Percentiles rank a stretch among this genome's conserved stretches.
phyloP scores from a whole-genome alignment of 1,140 invertebrate genomes.

The Meloidogyne hapla region DNA sequence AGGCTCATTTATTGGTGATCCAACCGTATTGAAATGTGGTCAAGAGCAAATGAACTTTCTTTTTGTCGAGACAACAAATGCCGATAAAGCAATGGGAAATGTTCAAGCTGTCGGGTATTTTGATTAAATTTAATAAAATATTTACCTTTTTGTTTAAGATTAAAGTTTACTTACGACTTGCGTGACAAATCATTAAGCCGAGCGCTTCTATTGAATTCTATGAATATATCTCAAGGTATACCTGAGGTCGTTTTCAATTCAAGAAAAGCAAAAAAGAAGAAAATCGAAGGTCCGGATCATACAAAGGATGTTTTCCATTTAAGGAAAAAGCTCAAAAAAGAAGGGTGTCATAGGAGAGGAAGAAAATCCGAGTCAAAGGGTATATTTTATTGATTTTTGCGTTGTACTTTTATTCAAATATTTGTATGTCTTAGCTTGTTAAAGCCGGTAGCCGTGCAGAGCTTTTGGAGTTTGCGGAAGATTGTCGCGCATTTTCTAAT shows the following conservation, averaged over 20 bases:
- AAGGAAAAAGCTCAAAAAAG: constrained; percentile 14
- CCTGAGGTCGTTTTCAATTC: constrained; percentile 40
- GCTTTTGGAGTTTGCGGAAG: constrained; percentile 40
- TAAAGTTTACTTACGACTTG: constrained; percentile 37
- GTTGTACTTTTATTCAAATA: not conserved
- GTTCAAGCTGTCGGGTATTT: constrained; percentile 19
- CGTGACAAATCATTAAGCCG: constrained; percentile 38
- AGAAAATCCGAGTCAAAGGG: not conserved
- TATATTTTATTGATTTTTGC: not conserved
- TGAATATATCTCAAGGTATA: constrained; percentile 25
- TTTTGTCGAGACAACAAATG: constrained; percentile 26
- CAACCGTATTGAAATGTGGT: constrained; percentile 27
- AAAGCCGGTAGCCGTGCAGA: constrained; percentile 36
- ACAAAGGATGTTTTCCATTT: constrained; percentile 32
- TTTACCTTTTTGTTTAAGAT: constrained; percentile 13
- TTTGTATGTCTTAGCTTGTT: constrained; percentile 26
- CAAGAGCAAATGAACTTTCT: constrained; percentile 43
- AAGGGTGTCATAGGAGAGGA: constrained; percentile 3
- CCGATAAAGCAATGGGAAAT: constrained; percentile 21
- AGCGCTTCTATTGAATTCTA: constrained; percentile 8
- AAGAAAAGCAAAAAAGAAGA: constrained; percentile 13
- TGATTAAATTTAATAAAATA: not conserved
- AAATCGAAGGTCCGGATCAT: constrained; percentile 43
- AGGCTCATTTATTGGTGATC: constrained; percentile 46
- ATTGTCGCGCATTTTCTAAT: constrained; percentile 29